Evolutionary conservation across 1,140 invertebrate genomes (phyloP), one percentile per base, ranked within the genome.

Genomic region (Archegozetes longisetosus): DNA sequence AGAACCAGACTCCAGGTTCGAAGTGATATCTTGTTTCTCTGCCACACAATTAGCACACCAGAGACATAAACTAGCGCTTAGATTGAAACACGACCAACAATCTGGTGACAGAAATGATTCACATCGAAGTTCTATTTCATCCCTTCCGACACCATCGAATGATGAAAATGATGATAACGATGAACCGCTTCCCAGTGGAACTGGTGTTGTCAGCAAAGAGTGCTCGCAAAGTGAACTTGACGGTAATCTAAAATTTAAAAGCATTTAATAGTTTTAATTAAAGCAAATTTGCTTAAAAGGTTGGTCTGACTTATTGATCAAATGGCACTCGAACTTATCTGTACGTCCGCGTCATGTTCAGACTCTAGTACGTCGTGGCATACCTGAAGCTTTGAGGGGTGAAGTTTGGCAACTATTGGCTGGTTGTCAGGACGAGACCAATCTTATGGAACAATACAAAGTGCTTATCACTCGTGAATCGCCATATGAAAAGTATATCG

Each of bases 381-480:
- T 98, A 60, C 95, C 95, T 0, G 93, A 98, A 74, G 89, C 92
- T 1, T 75, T 99, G 2, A 77, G 96, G 50, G 92, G 91, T 0
- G 91, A 97, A 75, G 91, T 98, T 22, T 98, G 95, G 95, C 89
- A 94, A 69, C 79, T 94, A 55, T 75, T 99, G 60, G 85, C 90
- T 32, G 85, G 85, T 58, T 83, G 86, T 58, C 84, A 90, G 66
- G 80, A 82, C 66, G 85, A 87, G 61, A 78, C 80, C 54, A 81
- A 84, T 55, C 84, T 94, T 70, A 87, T 94, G 79, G 89, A 96
- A 65, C 85, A 82, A 24, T 98, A 97, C 71, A 79, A 88, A 67
- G 80, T 84, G 47, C 79, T 97, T 12, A 89, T 97, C 59, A 89
- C 86, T 51, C 93, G 95, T 75, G 87, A 91, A 58, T 88, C 85